These are phyloP conservation scores for Oreochromis aureus DNA, from an alignment of 2,113 vertebrate genomes.

Conservation along the genomic window DNA sequence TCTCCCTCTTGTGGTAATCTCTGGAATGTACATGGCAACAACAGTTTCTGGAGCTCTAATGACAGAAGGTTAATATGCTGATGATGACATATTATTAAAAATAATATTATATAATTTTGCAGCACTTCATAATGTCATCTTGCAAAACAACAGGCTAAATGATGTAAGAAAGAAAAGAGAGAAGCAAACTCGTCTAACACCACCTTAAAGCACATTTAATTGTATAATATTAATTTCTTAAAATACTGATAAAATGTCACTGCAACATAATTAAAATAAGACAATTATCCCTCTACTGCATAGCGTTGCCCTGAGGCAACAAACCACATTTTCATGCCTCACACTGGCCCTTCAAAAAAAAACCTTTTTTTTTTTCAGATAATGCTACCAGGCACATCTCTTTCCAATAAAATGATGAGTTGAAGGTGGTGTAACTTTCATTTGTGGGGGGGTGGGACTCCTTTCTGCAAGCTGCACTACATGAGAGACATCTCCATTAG, in stretches of 20 bases:
- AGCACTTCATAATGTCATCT: not conserved
- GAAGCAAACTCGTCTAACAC: not conserved
- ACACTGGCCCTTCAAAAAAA: too few species aligned
- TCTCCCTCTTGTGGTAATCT: slow-evolving; percentile 37
- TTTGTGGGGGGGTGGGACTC: too few species aligned
- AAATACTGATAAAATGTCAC: not conserved
- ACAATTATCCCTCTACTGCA: not conserved
- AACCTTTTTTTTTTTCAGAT: too few species aligned
- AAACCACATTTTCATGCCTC: too few species aligned
- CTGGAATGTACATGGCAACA: not conserved
- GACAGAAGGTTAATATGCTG: not conserved
- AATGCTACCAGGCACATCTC: too few species aligned
- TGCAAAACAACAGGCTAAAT: not conserved
- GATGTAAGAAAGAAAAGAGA: not conserved
- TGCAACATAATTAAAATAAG: not conserved
- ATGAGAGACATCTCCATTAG: too few species aligned
- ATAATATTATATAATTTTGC: not conserved
- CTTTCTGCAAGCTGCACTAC: too few species aligned
- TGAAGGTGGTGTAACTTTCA: too few species aligned
- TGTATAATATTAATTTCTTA: not conserved
- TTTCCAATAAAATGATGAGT: too few species aligned
- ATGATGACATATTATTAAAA: not conserved
- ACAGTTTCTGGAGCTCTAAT: not conserved
- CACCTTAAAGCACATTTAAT: not conserved
- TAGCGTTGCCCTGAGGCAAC: too few species aligned